Base-by-base conservation (phyloP, 2,113 vertebrate species). In the Falcunculus frontatus region DNA sequence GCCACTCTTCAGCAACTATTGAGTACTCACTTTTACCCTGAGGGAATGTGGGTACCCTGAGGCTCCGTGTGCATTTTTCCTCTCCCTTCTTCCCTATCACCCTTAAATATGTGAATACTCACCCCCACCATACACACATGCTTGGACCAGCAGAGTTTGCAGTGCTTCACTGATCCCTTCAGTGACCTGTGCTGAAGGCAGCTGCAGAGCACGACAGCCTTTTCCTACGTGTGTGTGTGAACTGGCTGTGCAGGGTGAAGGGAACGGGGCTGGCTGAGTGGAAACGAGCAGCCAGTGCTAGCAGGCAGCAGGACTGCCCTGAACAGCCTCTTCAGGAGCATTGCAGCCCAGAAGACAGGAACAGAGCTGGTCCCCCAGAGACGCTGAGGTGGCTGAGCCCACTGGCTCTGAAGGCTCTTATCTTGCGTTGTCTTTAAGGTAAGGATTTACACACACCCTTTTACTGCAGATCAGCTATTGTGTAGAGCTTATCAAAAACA, bases 251-350 rank as follows among this genome's bases (percentile, higher is more conserved):
- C 67, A 35, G 49, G 32, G 32, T 14, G 26, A 63, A 30, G 30
- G 53, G 33, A 50, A 26, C 0, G 0, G 35, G 37, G 16, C 56
- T 37, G 42, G 39, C 62, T 70, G 2, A 13, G 37, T 46, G 33
- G 39, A 46, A 94, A 63, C 0, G 0, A 78, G 46, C 46, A 88
- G 75, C 20, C 5, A 3, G 62, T 21, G 25, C 16, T 9, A 30
- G 62, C 49, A 52, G 76, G 18, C 79, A 72, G 33, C 87, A 75
- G 60, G 30, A 44, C 50, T 81, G 42, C 47, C 73, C 73, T 35
- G 7, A 88, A 23, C 30, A 78, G n/a, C 14, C 20, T 35, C 84
- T 37, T 33, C 1, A 1, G 60, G 25, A 33, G 52, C 46, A 12
- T 0, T 79, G 63, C 60, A 89, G 69, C 29, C 35, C 27, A 42